Evolutionary conservation across 2,888 invertebrate species (phyloP).

Genomic region (Lathronympha strigana): DNA sequence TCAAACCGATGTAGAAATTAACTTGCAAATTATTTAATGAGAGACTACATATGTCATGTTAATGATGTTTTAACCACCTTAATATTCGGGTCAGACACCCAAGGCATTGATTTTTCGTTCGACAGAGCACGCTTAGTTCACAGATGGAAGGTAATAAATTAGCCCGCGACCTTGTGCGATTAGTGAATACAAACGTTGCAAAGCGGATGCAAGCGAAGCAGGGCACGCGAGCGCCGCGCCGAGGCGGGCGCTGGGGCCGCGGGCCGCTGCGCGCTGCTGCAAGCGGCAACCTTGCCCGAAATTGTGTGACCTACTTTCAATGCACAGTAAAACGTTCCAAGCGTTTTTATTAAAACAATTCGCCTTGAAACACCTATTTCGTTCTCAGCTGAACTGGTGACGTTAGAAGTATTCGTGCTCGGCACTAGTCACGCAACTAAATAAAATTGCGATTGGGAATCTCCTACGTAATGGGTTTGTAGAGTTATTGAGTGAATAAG

Average conservation of each 20-base stretch:
- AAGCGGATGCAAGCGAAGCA: conserved; percentile 75
- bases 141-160: conserved; percentile 60
- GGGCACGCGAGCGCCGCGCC: conserved; percentile 61
- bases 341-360: conserved; percentile 68
- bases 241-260: conserved; percentile 50
- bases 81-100: conserved; percentile 11
- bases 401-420: conserved; percentile 4
- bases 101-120: conserved; percentile 8
- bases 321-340: conserved; percentile 73
- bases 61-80: not conserved
- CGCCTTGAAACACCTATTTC: conserved; percentile 60
- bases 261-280: conserved; percentile 54
- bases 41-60: conserved; percentile 1
- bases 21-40: not conserved
- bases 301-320: conserved; percentile 79
- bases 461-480: conserved; percentile 11
- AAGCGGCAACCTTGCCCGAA: conserved; percentile 79
- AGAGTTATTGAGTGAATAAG: conserved; percentile 16
- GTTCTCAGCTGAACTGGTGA: conserved; percentile 17
- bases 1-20: not conserved
- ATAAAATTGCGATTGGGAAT: conserved; percentile 20
- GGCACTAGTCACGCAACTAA: conserved; percentile 4
- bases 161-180: conserved; percentile 76
- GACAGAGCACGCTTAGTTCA: conserved; percentile 2
- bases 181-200: conserved; percentile 71